Evolutionary conservation across 1,140 invertebrate genomes (phyloP), one percentile per base, ranked within the genome.

Genomic region (Brachionus plicatilis): DNA sequence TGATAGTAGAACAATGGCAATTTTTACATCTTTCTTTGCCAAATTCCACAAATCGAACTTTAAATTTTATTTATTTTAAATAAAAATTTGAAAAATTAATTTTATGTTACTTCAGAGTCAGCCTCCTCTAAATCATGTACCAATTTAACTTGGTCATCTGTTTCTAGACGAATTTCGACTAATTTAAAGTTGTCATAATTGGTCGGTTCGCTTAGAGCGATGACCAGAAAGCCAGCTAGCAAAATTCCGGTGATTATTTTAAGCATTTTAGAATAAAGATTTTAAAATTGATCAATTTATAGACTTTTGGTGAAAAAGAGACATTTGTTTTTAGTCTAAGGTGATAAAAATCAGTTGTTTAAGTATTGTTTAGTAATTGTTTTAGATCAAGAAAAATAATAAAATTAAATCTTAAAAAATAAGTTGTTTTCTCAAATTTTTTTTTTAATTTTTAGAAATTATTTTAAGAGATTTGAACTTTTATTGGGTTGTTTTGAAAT

Each of bases 11-110:
- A 37, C 79, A 65, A 65, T 33, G 29, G 79, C 79, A 12, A 20
- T 17, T 45, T 65, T 82, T 7, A 14, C 20, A 17, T 82, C 41
- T 41, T 41, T n/a, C 6, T 11, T 60, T 12, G 72, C 72, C 9
- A 76, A 27, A 47, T 82, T 68, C 79, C 79, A 82, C 12, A 82
- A 12, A 68, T 82, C 79, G 17, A 82, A 82, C 78, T 80, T 0
- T 17, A 9, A 41, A 4, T 43, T 12, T 43, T n/a, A 8, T 47
- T 43, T 17, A 72, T 43, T 43, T 75, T 75, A 1, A 37, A 37
- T 37, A 37, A 7, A 37, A 37, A 47, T 45, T 43, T 17, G 2
- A n/a, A 29, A 37, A 9, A 29, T 70, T 14, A 8, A 65, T 11
- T 11, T 33, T n/a, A 17, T n/a, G n/a, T 6, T 75, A 75, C 70